Evolutionary conservation across 2,113 vertebrate genomes (phyloP).

Genomic region (Pygoscelis adeliae): DNA sequence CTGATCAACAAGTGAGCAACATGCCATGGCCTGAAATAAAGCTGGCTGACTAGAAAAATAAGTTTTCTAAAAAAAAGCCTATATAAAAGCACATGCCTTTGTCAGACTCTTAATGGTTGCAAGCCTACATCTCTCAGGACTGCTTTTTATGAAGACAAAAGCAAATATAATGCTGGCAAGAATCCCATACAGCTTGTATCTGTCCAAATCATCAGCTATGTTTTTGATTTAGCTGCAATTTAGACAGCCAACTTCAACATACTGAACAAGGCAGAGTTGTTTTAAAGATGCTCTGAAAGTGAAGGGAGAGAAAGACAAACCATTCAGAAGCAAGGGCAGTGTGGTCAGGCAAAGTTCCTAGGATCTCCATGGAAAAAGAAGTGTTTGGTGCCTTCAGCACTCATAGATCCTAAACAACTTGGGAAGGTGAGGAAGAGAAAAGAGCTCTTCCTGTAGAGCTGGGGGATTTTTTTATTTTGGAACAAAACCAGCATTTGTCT

Average conservation of each 20-base stretch:
- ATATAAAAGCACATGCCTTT: not conserved
- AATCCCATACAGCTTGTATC: not conserved
- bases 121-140: not conserved
- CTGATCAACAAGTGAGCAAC: not conserved
- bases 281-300: not conserved
- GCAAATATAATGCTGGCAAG: not conserved
- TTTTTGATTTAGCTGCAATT: slow-evolving; percentile 20
- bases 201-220: slow-evolving; percentile 16
- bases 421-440: not conserved
- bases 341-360: not conserved
- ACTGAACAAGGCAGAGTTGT: not conserved
- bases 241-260: not conserved
- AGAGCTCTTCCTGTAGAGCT: not conserved
- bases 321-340: not conserved
- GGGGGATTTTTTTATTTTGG: not conserved
- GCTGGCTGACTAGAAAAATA: not conserved
- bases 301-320: not conserved
- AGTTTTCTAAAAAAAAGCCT: not conserved
- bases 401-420: not conserved
- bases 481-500: not conserved
- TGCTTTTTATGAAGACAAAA: slow-evolving; percentile 10
- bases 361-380: not conserved
- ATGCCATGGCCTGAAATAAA: slow-evolving; percentile 11
- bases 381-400: not conserved
- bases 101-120: not conserved